phyloP scores from a whole-genome alignment of 1,140 invertebrate species.

The Gerris buenoi region DNA sequence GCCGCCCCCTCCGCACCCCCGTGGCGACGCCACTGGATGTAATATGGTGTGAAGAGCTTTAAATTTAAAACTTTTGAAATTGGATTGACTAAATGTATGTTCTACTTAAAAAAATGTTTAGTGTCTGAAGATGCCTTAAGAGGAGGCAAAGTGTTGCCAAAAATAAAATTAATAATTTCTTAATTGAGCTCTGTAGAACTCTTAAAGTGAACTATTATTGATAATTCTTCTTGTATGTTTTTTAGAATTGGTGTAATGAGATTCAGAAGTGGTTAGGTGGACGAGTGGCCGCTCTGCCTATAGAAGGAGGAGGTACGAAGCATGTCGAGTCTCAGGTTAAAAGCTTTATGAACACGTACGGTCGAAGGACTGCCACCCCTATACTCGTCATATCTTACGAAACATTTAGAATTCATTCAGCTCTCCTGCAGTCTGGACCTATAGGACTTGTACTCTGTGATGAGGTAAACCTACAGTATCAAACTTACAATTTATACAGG shows the following conservation, averaged over 20 bases:
- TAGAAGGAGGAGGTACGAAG: conserved; percentile 79
- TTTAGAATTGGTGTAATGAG: conserved; percentile 94
- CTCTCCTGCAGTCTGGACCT: conserved; percentile 74
- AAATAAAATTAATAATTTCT: too few relatives aligned
- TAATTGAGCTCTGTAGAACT: too few relatives aligned
- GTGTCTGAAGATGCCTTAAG: too few relatives aligned
- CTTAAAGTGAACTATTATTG: too few relatives aligned
- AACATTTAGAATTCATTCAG: conserved; percentile 86
- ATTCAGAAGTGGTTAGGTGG: conserved; percentile 90
- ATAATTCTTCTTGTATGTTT: too few relatives aligned
- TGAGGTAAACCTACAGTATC: conserved; percentile 43
- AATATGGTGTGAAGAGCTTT: too few relatives aligned
- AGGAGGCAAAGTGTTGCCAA: too few relatives aligned
- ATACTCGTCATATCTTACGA: conserved; percentile 98
- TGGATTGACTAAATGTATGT: too few relatives aligned
- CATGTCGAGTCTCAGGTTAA: conserved; percentile 74
- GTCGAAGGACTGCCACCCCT: conserved; percentile 58
- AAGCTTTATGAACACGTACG: conserved; percentile 46
- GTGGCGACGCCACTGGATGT: too few relatives aligned
- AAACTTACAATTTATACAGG: neutral
- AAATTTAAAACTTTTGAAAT: too few relatives aligned
- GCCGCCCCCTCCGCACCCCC: too few relatives aligned
- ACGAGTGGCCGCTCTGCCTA: conserved; percentile 66
- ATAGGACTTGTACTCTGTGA: conserved; percentile 95
- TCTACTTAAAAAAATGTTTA: too few relatives aligned